phyloP scores from a whole-genome alignment of 2,888 invertebrate species.

The Netelia inedita region DNA sequence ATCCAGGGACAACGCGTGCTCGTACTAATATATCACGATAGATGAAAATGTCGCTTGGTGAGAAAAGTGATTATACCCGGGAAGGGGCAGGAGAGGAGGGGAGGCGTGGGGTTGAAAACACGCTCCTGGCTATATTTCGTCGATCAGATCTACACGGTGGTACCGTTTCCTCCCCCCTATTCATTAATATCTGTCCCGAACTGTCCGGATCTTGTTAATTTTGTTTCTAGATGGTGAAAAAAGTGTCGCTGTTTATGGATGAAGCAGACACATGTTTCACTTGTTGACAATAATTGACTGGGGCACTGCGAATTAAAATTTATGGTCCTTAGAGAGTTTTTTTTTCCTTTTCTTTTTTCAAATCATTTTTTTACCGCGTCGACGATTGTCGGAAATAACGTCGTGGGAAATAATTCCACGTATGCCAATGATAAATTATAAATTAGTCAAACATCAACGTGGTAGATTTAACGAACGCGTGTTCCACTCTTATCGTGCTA shows the following conservation, averaged over 20 bases:
- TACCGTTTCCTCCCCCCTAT: no score
- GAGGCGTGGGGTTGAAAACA: neutral
- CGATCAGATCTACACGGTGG: no score
- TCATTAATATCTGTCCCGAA: no score
- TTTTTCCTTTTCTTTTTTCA: neutral
- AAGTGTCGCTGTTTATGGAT: neutral
- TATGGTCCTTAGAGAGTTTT: no score
- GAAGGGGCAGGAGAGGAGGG: neutral
- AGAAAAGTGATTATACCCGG: neutral
- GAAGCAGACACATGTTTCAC: neutral
- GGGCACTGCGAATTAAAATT: neutral
- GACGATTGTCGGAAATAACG: neutral
- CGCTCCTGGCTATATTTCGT: neutral
- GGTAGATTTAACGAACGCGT: neutral
- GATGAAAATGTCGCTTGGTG: conserved; percentile 26
- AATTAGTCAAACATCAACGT: neutral
- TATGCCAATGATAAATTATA: neutral
- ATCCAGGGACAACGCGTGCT: conserved; percentile 30
- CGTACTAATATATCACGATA: conserved; percentile 7
- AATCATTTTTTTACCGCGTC: neutral
- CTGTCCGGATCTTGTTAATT: neutral
- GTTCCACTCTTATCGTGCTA: neutral
- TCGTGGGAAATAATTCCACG: neutral
- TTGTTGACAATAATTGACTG: neutral
- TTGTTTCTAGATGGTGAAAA: neutral